Conservation (phyloP, 2,797 vertebrate genomes). For the Crocidura indochinensis region DNA sequence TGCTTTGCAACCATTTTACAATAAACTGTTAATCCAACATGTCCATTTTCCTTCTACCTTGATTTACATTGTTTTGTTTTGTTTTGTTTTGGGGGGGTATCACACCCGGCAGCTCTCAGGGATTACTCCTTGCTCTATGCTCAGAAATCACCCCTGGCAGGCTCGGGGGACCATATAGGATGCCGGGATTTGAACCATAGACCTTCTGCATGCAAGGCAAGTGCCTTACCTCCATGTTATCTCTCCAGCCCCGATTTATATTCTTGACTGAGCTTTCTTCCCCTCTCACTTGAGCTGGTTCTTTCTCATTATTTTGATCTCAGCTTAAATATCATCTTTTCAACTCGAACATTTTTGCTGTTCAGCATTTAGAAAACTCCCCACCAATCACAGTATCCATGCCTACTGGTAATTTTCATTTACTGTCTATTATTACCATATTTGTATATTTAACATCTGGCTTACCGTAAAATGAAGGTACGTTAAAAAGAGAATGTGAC, state of each 20-base stretch:
- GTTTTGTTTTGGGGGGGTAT: too few relatives aligned
- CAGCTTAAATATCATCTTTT: neutral
- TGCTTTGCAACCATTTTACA: neutral
- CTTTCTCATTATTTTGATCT: neutral
- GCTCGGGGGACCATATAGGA: too few relatives aligned
- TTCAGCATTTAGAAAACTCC: neutral
- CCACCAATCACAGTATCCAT: too few relatives aligned
- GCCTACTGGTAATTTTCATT: neutral
- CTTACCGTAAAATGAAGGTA: neutral
- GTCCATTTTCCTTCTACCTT: neutral
- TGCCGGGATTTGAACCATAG: too few relatives aligned
- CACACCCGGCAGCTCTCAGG: too few relatives aligned
- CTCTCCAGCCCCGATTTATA: too few relatives aligned
- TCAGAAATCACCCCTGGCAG: too few relatives aligned
- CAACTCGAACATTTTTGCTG: neutral
- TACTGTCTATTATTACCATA: neutral
- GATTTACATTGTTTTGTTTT: too few relatives aligned
- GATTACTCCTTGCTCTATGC: too few relatives aligned
- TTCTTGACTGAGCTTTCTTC: neutral
- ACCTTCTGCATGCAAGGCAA: too few relatives aligned
- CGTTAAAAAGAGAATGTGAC: neutral
- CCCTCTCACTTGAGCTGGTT: neutral
- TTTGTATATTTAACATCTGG: conserved; percentile 24
- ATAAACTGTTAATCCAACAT: neutral
- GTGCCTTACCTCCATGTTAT: too few relatives aligned